Conservation (phyloP, 1,140 invertebrate species). For the Steinernema khuongi region DNA sequence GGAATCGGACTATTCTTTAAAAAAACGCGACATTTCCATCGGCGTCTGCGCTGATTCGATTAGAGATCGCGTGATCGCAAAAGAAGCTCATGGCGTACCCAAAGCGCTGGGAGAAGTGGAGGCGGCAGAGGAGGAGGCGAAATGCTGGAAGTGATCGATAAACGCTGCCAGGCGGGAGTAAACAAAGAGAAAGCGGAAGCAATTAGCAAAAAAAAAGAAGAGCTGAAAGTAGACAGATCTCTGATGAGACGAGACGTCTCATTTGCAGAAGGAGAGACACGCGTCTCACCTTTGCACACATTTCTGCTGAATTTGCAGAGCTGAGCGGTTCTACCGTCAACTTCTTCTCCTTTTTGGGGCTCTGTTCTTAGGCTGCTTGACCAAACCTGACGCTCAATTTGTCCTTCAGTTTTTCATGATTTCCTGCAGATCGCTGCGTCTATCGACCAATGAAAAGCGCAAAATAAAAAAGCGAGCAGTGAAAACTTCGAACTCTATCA, state of each 20-base stretch:
- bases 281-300: too few relatives aligned
- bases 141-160: neutral
- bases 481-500: too few relatives aligned
- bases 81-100: neutral
- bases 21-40: neutral
- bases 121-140: neutral
- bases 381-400: too few relatives aligned
- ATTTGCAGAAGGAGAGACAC: neutral
- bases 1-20: neutral
- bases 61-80: conserved; percentile 6
- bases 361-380: too few relatives aligned
- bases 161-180: neutral
- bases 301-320: too few relatives aligned
- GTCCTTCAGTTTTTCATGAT: too few relatives aligned
- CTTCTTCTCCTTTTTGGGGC: too few relatives aligned
- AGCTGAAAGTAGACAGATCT: neutral
- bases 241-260: neutral
- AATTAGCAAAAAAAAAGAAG: neutral
- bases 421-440: too few relatives aligned
- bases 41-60: conserved; percentile 4
- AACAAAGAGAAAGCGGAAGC: neutral
- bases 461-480: too few relatives aligned
- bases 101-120: neutral
- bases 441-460: too few relatives aligned
- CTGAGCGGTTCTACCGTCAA: too few relatives aligned